These are phyloP conservation scores for Linnaemya tessellans DNA, from an alignment of 2,888 invertebrate genomes.

Conservation along the genomic window DNA sequence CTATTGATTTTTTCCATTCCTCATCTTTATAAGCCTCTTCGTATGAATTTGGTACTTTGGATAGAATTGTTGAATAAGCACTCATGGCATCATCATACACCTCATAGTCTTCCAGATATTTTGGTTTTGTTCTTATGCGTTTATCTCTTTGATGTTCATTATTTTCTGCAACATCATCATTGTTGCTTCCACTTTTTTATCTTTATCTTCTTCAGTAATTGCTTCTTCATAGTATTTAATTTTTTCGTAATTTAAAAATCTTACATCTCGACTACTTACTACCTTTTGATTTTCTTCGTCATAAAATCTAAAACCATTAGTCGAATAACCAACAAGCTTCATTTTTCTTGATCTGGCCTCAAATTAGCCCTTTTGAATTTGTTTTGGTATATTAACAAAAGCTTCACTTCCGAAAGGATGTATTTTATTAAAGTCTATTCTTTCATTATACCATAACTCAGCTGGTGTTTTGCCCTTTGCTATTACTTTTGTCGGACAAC, in stretches of 20 bases:
- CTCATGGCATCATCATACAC: conserved; percentile 11
- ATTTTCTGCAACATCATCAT: neutral
- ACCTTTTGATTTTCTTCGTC: conserved; percentile 32
- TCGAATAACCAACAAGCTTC: neutral
- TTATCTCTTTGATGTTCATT: neutral
- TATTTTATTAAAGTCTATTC: conserved; percentile 25
- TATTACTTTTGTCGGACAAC: conserved; percentile 27
- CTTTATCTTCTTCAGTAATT: neutral
- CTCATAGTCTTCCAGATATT: conserved; percentile 6
- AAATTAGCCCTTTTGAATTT: conserved; percentile 37
- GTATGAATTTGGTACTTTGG: conserved; percentile 24
- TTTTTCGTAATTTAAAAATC: conserved; percentile 28
- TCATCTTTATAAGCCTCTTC: conserved; percentile 21
- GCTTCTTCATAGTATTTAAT: conserved; percentile 15
- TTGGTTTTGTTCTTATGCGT: conserved; percentile 4
- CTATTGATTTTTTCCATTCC: conserved; percentile 21
- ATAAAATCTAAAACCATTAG: conserved; percentile 40
- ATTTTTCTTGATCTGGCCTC: conserved; percentile 15
- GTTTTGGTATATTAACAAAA: conserved; percentile 36
- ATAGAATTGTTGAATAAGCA: conserved; percentile 23
- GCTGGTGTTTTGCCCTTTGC: conserved; percentile 33
- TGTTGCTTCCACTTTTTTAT: neutral
- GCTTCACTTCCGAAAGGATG: conserved; percentile 33
- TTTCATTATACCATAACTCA: conserved; percentile 47
- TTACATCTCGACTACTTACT: conserved; percentile 43